These are phyloP conservation scores for Pollachius pollachius DNA, from an alignment of 2,113 vertebrate species.

Conservation along the genomic window DNA sequence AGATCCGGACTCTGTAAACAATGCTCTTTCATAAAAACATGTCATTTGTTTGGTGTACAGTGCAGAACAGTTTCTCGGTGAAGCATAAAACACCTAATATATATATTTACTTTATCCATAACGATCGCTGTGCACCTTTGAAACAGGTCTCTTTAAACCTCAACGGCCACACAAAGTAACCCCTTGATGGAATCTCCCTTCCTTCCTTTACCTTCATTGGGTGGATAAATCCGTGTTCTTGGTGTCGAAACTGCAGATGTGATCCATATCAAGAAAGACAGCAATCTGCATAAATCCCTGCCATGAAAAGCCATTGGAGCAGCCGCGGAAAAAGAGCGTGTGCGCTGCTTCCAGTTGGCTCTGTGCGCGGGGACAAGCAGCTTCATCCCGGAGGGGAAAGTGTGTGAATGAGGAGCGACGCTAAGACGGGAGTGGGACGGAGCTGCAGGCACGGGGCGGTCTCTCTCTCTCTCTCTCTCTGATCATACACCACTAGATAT, in stretches of 20 bases:
- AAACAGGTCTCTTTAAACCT: too few relatives aligned
- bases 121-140: too few relatives aligned
- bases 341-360: slow-evolving; percentile 58
- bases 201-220: slow-evolving; percentile 83
- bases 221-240: slow-evolving; percentile 84
- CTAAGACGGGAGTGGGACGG: slow-evolving; percentile 54
- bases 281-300: slow-evolving; percentile 56
- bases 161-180: neutral
- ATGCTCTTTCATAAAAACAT: too few relatives aligned
- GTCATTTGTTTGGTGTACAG: too few relatives aligned
- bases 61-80: too few relatives aligned
- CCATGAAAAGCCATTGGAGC: slow-evolving; percentile 77
- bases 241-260: slow-evolving; percentile 76
- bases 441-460: slow-evolving; percentile 57
- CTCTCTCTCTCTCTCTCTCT: slow-evolving; percentile 35
- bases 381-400: slow-evolving; percentile 90
- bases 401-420: slow-evolving; percentile 59
- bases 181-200: neutral
- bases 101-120: too few relatives aligned
- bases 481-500: neutral
- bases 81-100: too few relatives aligned
- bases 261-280: slow-evolving; percentile 75
- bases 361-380: slow-evolving; percentile 69
- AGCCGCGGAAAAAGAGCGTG: slow-evolving; percentile 25
- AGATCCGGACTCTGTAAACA: too few relatives aligned